These are phyloP conservation scores for Gadus chalcogrammus DNA, from an alignment of 2,113 vertebrate species.

Conservation along the genomic window DNA sequence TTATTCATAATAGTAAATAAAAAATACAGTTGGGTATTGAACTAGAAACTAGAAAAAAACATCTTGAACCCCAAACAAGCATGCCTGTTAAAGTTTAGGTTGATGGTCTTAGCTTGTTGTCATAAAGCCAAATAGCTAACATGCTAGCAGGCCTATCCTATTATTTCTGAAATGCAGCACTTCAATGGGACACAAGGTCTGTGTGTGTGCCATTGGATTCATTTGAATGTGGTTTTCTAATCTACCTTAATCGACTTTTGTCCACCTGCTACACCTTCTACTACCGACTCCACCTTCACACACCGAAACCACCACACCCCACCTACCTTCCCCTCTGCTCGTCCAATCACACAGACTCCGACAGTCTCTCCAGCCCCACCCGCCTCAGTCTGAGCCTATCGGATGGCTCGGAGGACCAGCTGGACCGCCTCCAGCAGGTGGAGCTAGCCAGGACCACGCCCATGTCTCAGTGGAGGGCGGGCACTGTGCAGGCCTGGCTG, in stretches of 20 bases:
- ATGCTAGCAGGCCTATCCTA: slow-evolving; percentile 4
- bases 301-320: slow-evolving; percentile 42
- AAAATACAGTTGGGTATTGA: slow-evolving; percentile 8
- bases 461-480: slow-evolving; percentile 85
- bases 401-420: slow-evolving; percentile 79
- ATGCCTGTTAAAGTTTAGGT: slow-evolving; percentile 24
- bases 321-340: slow-evolving; percentile 31
- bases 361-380: slow-evolving; percentile 77
- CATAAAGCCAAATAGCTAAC: slow-evolving; percentile 4
- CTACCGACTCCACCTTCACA: slow-evolving; percentile 45
- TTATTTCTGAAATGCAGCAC: no score
- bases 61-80: slow-evolving; percentile 16
- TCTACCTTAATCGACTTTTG: background rate
- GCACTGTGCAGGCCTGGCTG: slow-evolving; percentile 85
- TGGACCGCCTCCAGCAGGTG: slow-evolving; percentile 83
- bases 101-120: slow-evolving; percentile 36
- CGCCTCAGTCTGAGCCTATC: slow-evolving; percentile 77
- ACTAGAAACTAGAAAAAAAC: slow-evolving; percentile 45
- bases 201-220: slow-evolving; percentile 1
- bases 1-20: no score
- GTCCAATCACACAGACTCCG: slow-evolving; percentile 74
- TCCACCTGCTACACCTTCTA: slow-evolving; percentile 24
- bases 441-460: slow-evolving; percentile 78
- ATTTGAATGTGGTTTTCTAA: background rate
- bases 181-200: background rate